Evolutionary conservation across 2,113 vertebrate species (phyloP), one percentile per base, ranked within the genome.

Genomic region (Eolophus roseicapilla): DNA sequence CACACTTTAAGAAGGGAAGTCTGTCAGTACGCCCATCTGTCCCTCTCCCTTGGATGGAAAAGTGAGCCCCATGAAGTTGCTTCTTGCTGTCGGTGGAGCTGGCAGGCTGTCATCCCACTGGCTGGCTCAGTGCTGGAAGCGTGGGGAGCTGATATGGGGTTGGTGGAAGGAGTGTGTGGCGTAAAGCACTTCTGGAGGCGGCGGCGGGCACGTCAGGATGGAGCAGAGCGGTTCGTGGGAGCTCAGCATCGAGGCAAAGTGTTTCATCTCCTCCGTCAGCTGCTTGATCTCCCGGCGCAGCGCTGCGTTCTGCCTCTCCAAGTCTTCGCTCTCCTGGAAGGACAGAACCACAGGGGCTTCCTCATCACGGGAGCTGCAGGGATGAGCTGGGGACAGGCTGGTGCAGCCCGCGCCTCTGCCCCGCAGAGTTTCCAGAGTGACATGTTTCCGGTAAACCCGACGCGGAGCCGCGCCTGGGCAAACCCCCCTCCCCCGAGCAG

Each of bases 271-370:
- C 85, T 99, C 99, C 0, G 98, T 98, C 95, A 99, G 98, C 93
- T 98, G 98, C 96, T 99, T 99, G 96, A 99, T 99, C 95, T 99
- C 99, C 91, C 99, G 98, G 92, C 98, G 98, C 88, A 99, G 98
- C 20, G 99, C 99, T 0, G 98, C 98, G 1, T 99, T 99, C 88
- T 99, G 98, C 82, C 99, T 99, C 97, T 99, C 99, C 96, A 99
- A 95, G 96, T 98, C 98, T 93, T 99, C 99, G 2, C 99, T 99
- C 95, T 99, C 99, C 99, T 99, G 97, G 79, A 44, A 67, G 90
- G 41, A 90, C 46, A 92, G 89, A 76, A 90, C 62, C 74, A 65
- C 46, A 86, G 60, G 47, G 59, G 20, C 7, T 55, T 70, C 86
- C 53, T 86, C 60, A 55, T 31, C 3, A 2, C n/a, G 4, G 37